Base-by-base conservation (phyloP, 2,797 vertebrate species). In the Borostomias antarcticus region DNA sequence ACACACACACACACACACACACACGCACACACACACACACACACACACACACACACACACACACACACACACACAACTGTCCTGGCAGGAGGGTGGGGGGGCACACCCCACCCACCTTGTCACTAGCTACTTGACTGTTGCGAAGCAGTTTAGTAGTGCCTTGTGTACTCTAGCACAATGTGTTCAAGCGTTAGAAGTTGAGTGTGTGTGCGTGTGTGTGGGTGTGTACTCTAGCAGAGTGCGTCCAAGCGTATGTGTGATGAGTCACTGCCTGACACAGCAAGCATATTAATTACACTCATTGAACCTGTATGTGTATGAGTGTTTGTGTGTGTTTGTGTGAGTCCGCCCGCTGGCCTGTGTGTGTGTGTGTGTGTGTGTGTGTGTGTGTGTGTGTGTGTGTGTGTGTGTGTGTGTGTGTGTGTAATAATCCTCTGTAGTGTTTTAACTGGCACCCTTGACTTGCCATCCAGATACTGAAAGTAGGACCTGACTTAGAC, bases 221-320 rank as follows among this genome's bases (percentile, higher is more conserved):
- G 30, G 40, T 26, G 64, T 43, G 68, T 70, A 58, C 68, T 70
- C 61, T 9, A 58, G 61, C 53, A 58, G 51, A 56, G 51, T 23
- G 17, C 52, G 37, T 45, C 40, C 25, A 45, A 28, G 68, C 68
- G 25, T 45, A 54, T 58, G 47, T 37, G 13, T 70, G 79, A 84
- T 80, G 82, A 82, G 76, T 82, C 82, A 81, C 66, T 66, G 62
- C 76, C 72, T 79, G 68, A 79, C 74, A 82, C 75, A 78, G 79
- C 77, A 71, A 72, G 68, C 48, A 72, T 59, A 75, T 76, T 71
- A 73, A 77, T 78, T 78, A 70, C 77, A 73, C 69, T 68, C 62
- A 67, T 75, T 68, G 62, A 43, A 50, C 52, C 35, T 57, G 23
- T n/a, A 28, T 64, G 59, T 70, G 60, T 69, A 59, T 58, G 66